Conservation (phyloP, 2,797 vertebrate species). For the Rhynchotus rufescens region DNA sequence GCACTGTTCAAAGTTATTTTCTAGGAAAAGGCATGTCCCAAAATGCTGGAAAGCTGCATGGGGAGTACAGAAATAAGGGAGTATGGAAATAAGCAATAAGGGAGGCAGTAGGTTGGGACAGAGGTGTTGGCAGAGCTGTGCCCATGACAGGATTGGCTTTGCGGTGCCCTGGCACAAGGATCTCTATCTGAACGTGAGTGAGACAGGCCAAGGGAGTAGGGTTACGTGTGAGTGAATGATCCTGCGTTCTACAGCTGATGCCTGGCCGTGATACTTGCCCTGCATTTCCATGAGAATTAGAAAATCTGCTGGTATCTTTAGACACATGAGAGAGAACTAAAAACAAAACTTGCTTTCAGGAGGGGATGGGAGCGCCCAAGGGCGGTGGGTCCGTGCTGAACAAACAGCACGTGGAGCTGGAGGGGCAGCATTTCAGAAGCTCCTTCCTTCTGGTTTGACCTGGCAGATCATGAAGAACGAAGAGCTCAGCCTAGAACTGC, state of each 20-base stretch:
- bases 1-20: not conserved
- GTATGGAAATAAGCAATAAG: not conserved
- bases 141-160: not conserved
- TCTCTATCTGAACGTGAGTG: too few species aligned
- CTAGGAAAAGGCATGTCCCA: rapidly evolving
- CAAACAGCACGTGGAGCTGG: not conserved
- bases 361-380: not conserved
- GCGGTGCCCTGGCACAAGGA: not conserved
- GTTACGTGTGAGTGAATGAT: not conserved
- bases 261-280: not conserved
- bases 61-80: not conserved
- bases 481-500: conserved; percentile 83
- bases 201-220: not conserved
- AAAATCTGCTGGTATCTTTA: not conserved
- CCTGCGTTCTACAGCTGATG: not conserved
- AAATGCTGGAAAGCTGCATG: not conserved
- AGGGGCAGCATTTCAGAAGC: not conserved
- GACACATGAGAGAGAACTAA: not conserved
- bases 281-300: not conserved
- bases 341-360: not conserved
- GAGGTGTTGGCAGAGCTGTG: not conserved
- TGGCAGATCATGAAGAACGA: conserved; percentile 77
- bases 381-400: not conserved
- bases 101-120: not conserved
- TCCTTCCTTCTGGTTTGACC: not conserved